phyloP scores from a whole-genome alignment of 1,140 invertebrate species.

The Reticulitermes speratus region DNA sequence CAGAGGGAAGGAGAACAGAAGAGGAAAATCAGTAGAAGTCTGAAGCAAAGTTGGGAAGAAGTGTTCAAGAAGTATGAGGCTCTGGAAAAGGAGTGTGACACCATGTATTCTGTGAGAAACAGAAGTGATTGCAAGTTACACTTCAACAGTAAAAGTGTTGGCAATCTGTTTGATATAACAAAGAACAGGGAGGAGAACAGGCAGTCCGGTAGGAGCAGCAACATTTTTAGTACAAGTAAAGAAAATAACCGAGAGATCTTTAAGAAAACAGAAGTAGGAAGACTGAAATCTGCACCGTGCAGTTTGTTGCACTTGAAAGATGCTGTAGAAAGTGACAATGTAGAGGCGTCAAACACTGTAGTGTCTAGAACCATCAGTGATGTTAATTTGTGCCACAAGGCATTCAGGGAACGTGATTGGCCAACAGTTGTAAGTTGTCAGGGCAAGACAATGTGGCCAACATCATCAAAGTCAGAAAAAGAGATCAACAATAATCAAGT shows the following conservation, averaged over 20 bases:
- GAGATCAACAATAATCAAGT: constrained; percentile 4
- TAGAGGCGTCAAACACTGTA: neutral
- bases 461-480: neutral
- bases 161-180: neutral
- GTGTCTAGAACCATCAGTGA: constrained; percentile 5
- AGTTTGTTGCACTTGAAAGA: neutral
- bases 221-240: neutral
- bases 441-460: neutral
- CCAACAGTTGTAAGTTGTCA: neutral
- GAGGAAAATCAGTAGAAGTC: neutral
- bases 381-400: neutral
- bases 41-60: constrained; percentile 21
- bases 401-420: neutral
- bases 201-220: neutral
- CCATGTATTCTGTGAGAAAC: neutral
- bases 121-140: neutral
- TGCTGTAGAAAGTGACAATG: neutral
- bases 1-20: neutral
- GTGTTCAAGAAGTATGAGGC: constrained; percentile 30
- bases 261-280: neutral
- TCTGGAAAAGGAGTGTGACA: constrained; percentile 27
- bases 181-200: neutral
- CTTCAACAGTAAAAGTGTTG: neutral
- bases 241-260: neutral
- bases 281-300: neutral